phyloP scores from a whole-genome alignment of 2,113 vertebrate genomes.

The Caloenas nicobarica region DNA sequence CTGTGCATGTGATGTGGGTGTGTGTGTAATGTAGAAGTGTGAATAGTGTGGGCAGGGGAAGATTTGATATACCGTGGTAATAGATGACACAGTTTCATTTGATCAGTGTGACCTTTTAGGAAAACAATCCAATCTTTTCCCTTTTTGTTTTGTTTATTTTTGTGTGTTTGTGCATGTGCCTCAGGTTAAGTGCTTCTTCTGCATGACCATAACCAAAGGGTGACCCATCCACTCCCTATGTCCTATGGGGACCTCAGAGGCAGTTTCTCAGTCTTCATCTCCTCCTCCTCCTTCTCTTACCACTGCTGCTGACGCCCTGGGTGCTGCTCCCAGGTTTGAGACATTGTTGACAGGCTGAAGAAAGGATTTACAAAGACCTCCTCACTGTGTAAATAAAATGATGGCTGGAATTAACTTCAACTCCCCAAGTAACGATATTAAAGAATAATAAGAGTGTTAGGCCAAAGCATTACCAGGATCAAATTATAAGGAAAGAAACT shows the following conservation, averaged over 20 bases:
- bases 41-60: constrained; percentile 53
- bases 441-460: constrained; percentile 36
- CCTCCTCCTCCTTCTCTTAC: constrained; percentile 64
- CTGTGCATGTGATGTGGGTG: constrained; percentile 65
- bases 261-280: constrained; percentile 65
- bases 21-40: constrained; percentile 64
- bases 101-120: constrained; percentile 53
- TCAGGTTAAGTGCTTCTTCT: constrained; percentile 77
- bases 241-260: constrained; percentile 76
- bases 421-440: constrained; percentile 14
- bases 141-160: constrained; percentile 70
- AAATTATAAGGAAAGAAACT: constrained; percentile 65
- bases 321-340: constrained; percentile 64
- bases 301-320: constrained; percentile 49
- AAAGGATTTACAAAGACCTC: constrained; percentile 56
- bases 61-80: constrained; percentile 49
- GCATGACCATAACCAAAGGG: constrained; percentile 75
- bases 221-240: constrained; percentile 64
- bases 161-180: constrained; percentile 74
- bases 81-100: constrained; percentile 64
- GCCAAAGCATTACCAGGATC: constrained; percentile 54
- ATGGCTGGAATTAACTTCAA: constrained; percentile 62
- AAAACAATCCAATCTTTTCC: constrained; percentile 63
- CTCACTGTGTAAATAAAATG: constrained; percentile 61
- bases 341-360: constrained; percentile 65